A percentile compares a stretch with the other conserved stretches of the same genome.
phyloP scores from a whole-genome alignment of 2,888 invertebrate species.

The Fabriciana adippe region DNA sequence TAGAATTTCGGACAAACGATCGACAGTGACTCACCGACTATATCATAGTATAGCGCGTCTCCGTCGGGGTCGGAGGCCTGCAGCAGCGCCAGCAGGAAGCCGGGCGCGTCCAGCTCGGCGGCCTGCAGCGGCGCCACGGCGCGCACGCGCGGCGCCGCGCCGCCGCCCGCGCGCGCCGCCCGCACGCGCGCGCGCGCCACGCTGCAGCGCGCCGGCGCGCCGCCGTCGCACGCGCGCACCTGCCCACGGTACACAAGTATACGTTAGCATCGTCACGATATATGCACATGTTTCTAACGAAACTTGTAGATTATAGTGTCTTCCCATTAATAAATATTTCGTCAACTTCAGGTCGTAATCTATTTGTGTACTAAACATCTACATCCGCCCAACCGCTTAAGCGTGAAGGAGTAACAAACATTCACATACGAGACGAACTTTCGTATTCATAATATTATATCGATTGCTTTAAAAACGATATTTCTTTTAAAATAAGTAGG shows the following conservation, averaged over 20 bases:
- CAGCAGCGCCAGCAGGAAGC: constrained; percentile 92
- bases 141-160: constrained; percentile 84
- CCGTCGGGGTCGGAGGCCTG: constrained; percentile 93
- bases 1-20: too few species aligned
- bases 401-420: too few species aligned
- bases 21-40: constrained; percentile 85
- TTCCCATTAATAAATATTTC: too few species aligned
- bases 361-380: too few species aligned
- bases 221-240: constrained; percentile 93
- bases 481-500: too few species aligned
- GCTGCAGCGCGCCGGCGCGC: constrained; percentile 87
- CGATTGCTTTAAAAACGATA: too few species aligned
- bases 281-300: too few species aligned
- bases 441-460: neutral
- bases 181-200: constrained; percentile 88
- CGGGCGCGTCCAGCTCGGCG: constrained; percentile 93
- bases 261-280: too few species aligned
- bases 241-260: constrained; percentile 47
- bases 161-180: constrained; percentile 81
- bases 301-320: too few species aligned
- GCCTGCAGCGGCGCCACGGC: constrained; percentile 86
- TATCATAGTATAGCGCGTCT: constrained; percentile 95
- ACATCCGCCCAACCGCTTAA: neutral
- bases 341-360: neutral
- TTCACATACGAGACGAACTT: too few species aligned